Evolutionary conservation across 2,113 vertebrate species (phyloP).

Genomic region (Arenaria interpres): DNA sequence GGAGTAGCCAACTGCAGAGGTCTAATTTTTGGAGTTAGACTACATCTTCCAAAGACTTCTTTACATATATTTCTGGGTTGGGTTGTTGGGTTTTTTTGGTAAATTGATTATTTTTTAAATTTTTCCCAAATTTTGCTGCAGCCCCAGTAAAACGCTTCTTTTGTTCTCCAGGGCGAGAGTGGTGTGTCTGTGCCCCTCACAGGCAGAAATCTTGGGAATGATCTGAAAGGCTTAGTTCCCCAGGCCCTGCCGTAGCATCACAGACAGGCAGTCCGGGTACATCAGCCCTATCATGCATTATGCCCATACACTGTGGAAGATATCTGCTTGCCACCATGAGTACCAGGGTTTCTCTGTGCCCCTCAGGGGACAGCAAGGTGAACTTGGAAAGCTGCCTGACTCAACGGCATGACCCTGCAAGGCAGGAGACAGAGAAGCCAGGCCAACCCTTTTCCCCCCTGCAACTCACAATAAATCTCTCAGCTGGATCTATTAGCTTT

Average conservation of each 20-base stretch:
- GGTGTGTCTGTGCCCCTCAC: not conserved
- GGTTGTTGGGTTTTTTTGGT: not conserved
- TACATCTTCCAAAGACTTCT: not conserved
- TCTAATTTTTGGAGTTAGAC: not conserved
- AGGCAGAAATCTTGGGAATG: not conserved
- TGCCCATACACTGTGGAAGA: fast-evolving
- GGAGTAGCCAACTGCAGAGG: not conserved
- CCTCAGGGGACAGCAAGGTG: not conserved
- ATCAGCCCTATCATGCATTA: not conserved
- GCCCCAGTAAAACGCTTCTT: not conserved
- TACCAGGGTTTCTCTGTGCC: not conserved
- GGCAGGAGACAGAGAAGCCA: not conserved
- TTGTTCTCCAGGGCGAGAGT: not conserved
- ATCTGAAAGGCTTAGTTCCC: not conserved
- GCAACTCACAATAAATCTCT: not conserved
- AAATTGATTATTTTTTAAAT: too few relatives aligned
- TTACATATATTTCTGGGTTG: not conserved
- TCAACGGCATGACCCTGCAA: fast-evolving
- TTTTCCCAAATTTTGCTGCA: not conserved
- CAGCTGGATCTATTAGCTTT: not conserved
- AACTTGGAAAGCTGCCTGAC: not conserved
- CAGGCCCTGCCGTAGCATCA: not conserved
- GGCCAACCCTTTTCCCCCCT: not conserved
- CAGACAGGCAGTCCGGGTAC: not conserved
- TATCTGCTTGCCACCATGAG: fast-evolving